Evolutionary conservation across 1,140 invertebrate species (phyloP).

Genomic region (Leptinotarsa lineolata): DNA sequence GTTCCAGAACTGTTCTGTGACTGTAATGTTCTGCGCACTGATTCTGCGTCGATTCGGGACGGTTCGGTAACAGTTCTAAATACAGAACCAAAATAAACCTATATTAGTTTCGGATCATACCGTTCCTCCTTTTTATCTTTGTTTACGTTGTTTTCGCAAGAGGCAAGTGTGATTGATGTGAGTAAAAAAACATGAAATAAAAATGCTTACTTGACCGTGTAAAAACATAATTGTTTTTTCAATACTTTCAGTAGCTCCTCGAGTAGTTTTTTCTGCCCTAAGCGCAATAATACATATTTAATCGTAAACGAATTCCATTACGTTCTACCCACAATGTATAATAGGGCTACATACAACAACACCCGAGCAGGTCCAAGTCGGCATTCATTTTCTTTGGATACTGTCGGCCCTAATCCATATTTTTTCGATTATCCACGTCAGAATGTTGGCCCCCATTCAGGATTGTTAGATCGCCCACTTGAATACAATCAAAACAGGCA

Average conservation of each 20-base stretch:
- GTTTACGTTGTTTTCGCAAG: background rate
- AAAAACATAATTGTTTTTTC: background rate
- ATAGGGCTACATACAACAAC: background rate
- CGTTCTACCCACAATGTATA: background rate
- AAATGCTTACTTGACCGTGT: background rate
- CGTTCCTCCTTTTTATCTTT: background rate
- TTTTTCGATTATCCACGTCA: background rate
- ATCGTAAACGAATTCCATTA: background rate
- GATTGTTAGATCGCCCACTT: background rate
- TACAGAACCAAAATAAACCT: no score
- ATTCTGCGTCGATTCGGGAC: no score
- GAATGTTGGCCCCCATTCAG: background rate
- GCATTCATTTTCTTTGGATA: background rate
- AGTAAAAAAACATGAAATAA: background rate
- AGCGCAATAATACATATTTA: background rate
- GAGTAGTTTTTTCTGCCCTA: background rate
- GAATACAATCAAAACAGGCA: background rate
- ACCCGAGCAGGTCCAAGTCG: slow-evolving; percentile 1
- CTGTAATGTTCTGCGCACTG: no score
- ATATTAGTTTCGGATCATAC: background rate
- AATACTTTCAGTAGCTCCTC: background rate
- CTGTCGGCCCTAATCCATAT: background rate
- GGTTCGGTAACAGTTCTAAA: no score
- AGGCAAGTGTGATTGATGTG: background rate
- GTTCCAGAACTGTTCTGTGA: no score